Evolutionary conservation across 2,888 invertebrate species (phyloP).

Genomic region (Lasioglossum villosulum): DNA sequence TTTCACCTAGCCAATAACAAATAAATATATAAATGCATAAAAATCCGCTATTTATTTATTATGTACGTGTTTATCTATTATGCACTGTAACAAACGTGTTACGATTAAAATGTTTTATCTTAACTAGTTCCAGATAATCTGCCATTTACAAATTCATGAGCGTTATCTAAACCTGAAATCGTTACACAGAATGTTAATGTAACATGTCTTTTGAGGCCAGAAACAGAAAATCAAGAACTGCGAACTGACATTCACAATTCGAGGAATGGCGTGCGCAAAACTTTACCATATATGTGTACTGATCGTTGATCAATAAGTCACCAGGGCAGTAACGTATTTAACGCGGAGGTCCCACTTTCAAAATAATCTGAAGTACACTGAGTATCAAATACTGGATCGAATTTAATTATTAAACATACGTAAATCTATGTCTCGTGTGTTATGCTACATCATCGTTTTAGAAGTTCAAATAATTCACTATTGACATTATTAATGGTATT

Average conservation of each 20-base stretch:
- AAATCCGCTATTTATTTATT: no score
- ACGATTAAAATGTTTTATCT: no score
- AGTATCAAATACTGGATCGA: not conserved
- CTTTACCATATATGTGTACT: conserved; percentile 59
- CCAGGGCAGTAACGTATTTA: conserved; percentile 67
- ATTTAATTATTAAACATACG: not conserved
- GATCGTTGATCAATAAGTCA: conserved; percentile 77
- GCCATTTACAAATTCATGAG: no score
- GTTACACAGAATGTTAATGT: not conserved
- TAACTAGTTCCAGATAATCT: no score
- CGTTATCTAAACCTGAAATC: conserved; percentile 46
- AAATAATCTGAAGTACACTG: not conserved
- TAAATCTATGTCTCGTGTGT: no score
- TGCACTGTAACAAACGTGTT: no score
- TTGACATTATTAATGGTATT: no score
- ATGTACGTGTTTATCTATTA: no score
- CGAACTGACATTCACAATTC: conserved; percentile 40
- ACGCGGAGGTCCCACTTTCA: not conserved
- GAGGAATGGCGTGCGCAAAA: conserved; percentile 43
- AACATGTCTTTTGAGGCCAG: conserved; percentile 6
- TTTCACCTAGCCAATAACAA: no score
- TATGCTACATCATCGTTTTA: no score
- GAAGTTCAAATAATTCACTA: not conserved
- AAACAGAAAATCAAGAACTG: conserved; percentile 42
- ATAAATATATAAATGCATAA: no score